Evolutionary conservation across 2,797 vertebrate species (phyloP), one percentile per base, ranked within the genome.

Genomic region (Hippocampus kuda): DNA sequence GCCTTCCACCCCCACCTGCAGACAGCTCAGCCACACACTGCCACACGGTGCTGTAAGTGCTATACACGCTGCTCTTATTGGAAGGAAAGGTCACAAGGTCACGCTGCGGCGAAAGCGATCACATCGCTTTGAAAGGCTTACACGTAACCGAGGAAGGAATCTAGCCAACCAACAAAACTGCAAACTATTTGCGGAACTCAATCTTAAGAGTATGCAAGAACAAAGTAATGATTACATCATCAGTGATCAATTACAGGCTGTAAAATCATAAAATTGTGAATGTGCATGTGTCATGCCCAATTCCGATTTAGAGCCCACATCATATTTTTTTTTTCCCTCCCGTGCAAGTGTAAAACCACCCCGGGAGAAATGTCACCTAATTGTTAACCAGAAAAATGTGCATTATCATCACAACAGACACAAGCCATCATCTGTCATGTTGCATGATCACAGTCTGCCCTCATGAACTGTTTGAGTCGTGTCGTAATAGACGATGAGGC

Each of bases 1-100:
- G 85, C 85, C 78, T 81, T 81, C 86, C 93, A 92, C 88, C 92
- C 87, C 88, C 92, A 84, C 79, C 85, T 83, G 84, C 89, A 86
- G 92, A 90, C 90, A 91, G 83, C 91, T 89, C 91, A 89, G 76
- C 92, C 93, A 89, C 89, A 86, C 90, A 88, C 88, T 79, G 82
- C 88, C 92, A 87, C 90, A 91, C 82, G 87, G 89, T 80, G 90
- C 92, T 94, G 95, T 98, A 96, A 97, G 95, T 97, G 84, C 83
- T 77, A 76, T 70, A 81, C 68, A 67, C 70, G 65, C 90, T 2
- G 61, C 72, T 72, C 30, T 22, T 26, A 41, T 44, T 68, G 62
- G 44, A 30, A 67, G 15, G 20, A 22, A 53, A 22, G 42, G 22
- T 64, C 61, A 61, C 70, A 64, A 11, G 0, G 12, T 61, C 60